phyloP scores from a whole-genome alignment of 2,113 vertebrate species.

The Megaleporinus macrocephalus region DNA sequence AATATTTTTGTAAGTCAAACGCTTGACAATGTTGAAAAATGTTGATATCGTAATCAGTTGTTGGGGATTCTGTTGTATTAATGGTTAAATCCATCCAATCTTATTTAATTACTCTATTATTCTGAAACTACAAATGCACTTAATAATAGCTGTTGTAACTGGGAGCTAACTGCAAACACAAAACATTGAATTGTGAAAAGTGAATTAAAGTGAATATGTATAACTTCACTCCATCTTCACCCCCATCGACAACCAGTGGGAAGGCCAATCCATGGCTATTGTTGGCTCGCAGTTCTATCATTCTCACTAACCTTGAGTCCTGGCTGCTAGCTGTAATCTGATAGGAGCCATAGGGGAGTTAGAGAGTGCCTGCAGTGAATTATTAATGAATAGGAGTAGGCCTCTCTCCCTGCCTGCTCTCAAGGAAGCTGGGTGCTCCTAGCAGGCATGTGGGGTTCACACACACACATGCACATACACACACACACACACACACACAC shows the following conservation, averaged over 20 bases:
- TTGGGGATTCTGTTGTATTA: no score
- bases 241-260: conserved; percentile 65
- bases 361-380: conserved; percentile 76
- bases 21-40: no score
- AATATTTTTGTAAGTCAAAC: no score
- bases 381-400: conserved; percentile 77
- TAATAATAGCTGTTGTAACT: no score
- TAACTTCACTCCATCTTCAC: conserved; percentile 7
- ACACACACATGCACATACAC: no score
- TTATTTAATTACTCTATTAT: no score
- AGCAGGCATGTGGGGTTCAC: conserved; percentile 58
- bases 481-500: conserved; percentile 31
- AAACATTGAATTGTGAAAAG: neutral
- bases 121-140: no score
- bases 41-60: no score
- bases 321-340: conserved; percentile 78
- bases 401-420: conserved; percentile 66
- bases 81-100: no score
- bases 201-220: neutral
- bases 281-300: conserved; percentile 74
- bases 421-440: conserved; percentile 60
- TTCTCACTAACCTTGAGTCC: conserved; percentile 81
- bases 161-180: no score
- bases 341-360: conserved; percentile 67
- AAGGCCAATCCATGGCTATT: conserved; percentile 75